Conservation (phyloP, 2,113 vertebrate species). For the Callaeas wilsoni region DNA sequence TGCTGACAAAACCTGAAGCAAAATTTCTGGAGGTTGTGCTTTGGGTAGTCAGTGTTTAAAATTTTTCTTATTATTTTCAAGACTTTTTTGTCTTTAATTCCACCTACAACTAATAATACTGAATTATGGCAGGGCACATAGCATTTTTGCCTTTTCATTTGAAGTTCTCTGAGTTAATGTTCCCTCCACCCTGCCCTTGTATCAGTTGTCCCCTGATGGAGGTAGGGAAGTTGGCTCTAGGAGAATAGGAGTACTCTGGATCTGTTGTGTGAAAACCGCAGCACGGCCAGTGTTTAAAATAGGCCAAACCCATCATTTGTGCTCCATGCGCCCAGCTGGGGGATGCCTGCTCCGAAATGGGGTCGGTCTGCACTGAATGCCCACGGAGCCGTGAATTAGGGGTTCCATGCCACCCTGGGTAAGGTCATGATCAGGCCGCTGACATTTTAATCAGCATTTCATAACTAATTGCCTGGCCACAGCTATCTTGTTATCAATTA, state of each 20-base stretch:
- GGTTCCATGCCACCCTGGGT: background rate
- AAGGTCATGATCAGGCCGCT: background rate
- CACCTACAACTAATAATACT: background rate
- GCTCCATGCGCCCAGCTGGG: background rate
- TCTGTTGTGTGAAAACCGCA: background rate
- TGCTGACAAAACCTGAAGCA: background rate
- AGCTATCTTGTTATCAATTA: constrained; percentile 54
- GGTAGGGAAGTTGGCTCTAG: background rate
- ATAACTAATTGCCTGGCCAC: constrained; percentile 28
- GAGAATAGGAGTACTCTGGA: background rate
- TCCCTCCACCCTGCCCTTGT: background rate
- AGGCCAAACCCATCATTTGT: background rate
- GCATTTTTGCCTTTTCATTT: background rate
- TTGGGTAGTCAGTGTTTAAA: background rate
- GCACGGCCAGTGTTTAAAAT: background rate
- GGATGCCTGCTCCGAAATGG: accelerated
- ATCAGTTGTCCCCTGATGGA: background rate
- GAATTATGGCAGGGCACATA: background rate
- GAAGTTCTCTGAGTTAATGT: background rate
- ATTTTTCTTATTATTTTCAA: background rate
- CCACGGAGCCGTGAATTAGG: background rate
- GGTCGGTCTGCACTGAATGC: background rate
- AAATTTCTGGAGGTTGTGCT: background rate
- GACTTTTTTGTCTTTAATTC: background rate
- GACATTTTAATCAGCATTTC: constrained; percentile 49